Evolutionary conservation across 2,797 vertebrate genomes (phyloP).

Genomic region (Oceanodroma leucorhoa): DNA sequence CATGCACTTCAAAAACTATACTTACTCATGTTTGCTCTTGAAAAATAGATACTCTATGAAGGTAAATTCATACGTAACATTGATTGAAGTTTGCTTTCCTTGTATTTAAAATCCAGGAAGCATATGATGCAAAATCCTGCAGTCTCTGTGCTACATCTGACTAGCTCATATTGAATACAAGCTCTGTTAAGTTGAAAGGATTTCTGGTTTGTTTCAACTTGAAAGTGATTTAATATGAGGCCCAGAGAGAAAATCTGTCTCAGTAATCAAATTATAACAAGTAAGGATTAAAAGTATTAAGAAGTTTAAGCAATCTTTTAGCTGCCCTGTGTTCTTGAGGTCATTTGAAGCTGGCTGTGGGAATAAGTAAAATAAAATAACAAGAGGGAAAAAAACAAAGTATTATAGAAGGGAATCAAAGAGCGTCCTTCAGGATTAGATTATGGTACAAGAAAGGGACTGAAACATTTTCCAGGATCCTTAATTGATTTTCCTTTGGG

Average conservation of each 20-base stretch:
- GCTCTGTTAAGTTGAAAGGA: slow-evolving; percentile 76
- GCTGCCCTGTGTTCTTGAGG: slow-evolving; percentile 63
- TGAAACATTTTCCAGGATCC: slow-evolving; percentile 55
- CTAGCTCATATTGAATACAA: slow-evolving; percentile 66
- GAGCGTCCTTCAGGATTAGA: slow-evolving; percentile 53
- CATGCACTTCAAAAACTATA: not conserved
- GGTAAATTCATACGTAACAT: not conserved
- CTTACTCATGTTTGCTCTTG: not conserved
- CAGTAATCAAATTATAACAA: slow-evolving; percentile 83
- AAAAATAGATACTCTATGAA: not conserved
- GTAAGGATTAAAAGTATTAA: slow-evolving; percentile 83
- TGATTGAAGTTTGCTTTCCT: not conserved
- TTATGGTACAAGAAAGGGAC: slow-evolving; percentile 52
- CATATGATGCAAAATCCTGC: slow-evolving; percentile 50
- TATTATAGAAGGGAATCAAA: slow-evolving; percentile 63
- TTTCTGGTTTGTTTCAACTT: slow-evolving; percentile 83
- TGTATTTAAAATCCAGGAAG: slow-evolving; percentile 30
- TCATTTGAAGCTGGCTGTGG: slow-evolving; percentile 72
- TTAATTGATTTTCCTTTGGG: slow-evolving; percentile 48
- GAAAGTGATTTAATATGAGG: slow-evolving; percentile 79
- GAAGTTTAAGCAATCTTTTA: slow-evolving; percentile 77
- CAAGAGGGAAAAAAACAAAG: slow-evolving; percentile 37
- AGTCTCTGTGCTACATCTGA: slow-evolving; percentile 65
- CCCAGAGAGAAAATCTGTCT: slow-evolving; percentile 80
- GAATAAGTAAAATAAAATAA: slow-evolving; percentile 72